Base-by-base conservation (phyloP, 2,113 vertebrate genomes). In the Dryoscopus gambensis region DNA sequence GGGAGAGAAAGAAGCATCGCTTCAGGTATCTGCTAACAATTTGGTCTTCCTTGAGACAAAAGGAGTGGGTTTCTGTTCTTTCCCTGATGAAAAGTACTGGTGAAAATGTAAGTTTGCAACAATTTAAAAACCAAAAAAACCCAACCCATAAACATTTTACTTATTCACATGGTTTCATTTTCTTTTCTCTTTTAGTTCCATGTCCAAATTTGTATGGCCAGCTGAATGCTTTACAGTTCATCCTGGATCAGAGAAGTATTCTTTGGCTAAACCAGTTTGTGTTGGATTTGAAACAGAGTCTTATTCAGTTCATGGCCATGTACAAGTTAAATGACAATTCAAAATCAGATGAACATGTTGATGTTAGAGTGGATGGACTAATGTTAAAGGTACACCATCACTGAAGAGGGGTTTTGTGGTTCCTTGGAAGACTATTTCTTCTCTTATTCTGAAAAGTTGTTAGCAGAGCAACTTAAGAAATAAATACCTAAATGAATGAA, bases 181-280 rank as follows among this genome's bases (percentile, higher is more conserved):
- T 84, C 35, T 97, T 93, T 97, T 97, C 75, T 96, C 88, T 96
- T 95, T 63, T 97, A 99, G 99, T 99, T 97, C 99, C 99, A 5
- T 99, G 98, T 97, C 98, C 99, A 57, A 99, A 99, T 97, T 98
- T 99, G 42, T 99, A 99, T 83, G 98, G 97, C 75, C 99, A 99
- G 96, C 97, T 99, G 94, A 99, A 99, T 90, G 99, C 99, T 46
- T 98, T 99, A 70, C 99, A 99, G 96, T 98, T 99, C 87, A 99
- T 99, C 40, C 96, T 99, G 98, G 99, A 99, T 96, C 97, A 99
- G 59, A 98, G 99, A 94, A 99, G 99, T 97, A 98, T 99, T 97
- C 98, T 99, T 46, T 99, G 99, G 99, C 96, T 99, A 95, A 99
- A 99, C 97, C 99, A 99, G n/a, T 99, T 99, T 94, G 98, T 98